These are phyloP conservation scores for Carposina sasakii DNA, from an alignment of 1,140 invertebrate species.

Conservation along the genomic window DNA sequence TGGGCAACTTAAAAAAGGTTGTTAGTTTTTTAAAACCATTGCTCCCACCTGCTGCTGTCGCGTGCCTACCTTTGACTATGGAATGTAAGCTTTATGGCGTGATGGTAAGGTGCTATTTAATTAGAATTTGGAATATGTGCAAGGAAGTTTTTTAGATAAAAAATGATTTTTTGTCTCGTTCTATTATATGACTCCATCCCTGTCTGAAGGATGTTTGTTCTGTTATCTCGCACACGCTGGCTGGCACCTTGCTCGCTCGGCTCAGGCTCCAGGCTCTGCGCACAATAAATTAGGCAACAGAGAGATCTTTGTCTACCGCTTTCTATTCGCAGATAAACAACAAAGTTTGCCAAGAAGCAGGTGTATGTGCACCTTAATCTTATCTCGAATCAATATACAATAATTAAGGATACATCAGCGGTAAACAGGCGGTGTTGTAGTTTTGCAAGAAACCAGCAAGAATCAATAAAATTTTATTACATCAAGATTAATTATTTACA, in stretches of 20 bases:
- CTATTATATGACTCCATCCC: slow-evolving; percentile 47
- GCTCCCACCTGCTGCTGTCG: slow-evolving; percentile 67
- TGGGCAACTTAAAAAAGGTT: slow-evolving; percentile 53
- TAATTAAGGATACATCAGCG: no score
- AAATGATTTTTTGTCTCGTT: slow-evolving; percentile 44
- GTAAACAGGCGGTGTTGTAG: no score
- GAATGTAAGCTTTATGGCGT: slow-evolving; percentile 21
- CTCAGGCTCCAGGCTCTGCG: slow-evolving; percentile 40
- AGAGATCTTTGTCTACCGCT: slow-evolving; percentile 48
- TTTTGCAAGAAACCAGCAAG: no score
- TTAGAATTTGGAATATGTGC: neutral
- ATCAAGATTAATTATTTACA: no score
- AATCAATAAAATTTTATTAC: no score
- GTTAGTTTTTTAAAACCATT: slow-evolving; percentile 62
- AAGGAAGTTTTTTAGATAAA: slow-evolving; percentile 25
- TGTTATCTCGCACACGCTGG: slow-evolving; percentile 65
- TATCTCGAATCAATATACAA: slow-evolving; percentile 50
- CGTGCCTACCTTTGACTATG: slow-evolving; percentile 37
- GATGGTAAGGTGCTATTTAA: slow-evolving; percentile 16
- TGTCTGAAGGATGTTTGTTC: slow-evolving; percentile 60
- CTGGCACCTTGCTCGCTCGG: slow-evolving; percentile 54
- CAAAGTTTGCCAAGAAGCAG: slow-evolving; percentile 46
- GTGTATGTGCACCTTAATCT: slow-evolving; percentile 40
- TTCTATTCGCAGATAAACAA: slow-evolving; percentile 60
- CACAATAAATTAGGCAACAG: slow-evolving; percentile 61